These are phyloP conservation scores for Buathra laborator DNA, from an alignment of 2,888 invertebrate genomes.

Conservation along the genomic window DNA sequence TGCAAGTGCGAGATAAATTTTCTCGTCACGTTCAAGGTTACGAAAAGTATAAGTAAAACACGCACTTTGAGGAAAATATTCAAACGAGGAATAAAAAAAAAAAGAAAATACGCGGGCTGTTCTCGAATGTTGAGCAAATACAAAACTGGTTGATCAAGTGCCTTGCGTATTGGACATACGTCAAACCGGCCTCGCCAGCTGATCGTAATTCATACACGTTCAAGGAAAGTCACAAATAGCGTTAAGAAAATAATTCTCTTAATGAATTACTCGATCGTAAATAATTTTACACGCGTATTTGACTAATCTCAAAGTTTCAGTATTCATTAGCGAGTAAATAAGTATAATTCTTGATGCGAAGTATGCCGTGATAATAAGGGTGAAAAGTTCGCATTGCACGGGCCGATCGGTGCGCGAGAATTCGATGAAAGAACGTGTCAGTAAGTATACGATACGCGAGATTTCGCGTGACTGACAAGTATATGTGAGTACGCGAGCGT, in stretches of 20 bases:
- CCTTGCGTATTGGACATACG: not conserved
- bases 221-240: constrained; percentile 20
- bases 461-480: constrained; percentile 66
- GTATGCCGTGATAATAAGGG: constrained; percentile 4
- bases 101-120: constrained; percentile 1
- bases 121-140: constrained; percentile 21
- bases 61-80: not conserved
- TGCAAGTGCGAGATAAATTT: not conserved
- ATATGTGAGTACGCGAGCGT: constrained; percentile 37
- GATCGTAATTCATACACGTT: constrained; percentile 7
- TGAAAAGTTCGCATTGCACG: constrained; percentile 27
- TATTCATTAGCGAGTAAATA: not conserved
- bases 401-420: not conserved
- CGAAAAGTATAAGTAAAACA: not conserved
- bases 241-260: not conserved
- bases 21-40: not conserved
- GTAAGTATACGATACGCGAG: constrained; percentile 27
- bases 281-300: not conserved
- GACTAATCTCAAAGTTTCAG: not conserved
- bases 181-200: constrained; percentile 1
- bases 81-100: not conserved
- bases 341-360: not conserved
- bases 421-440: constrained; percentile 32
- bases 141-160: constrained; percentile 46
- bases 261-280: not conserved